Evolutionary conservation across 2,113 vertebrate genomes (phyloP).

Genomic region (Leptocoma aspasia): DNA sequence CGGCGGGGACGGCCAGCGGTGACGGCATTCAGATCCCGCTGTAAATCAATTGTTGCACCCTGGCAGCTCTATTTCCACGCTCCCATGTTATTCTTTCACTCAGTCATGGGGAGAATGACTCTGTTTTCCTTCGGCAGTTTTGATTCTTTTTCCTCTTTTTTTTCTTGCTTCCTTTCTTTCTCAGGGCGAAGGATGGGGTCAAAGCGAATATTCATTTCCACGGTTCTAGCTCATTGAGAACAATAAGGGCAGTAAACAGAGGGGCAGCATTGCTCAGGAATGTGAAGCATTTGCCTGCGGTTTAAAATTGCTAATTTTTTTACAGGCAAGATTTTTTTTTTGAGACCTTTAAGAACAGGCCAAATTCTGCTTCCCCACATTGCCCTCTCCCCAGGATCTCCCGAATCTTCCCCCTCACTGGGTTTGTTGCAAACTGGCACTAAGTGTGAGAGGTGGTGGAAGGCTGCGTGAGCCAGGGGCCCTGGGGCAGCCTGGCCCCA

Average conservation of each 20-base stretch:
- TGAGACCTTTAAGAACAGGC: neutral
- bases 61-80: constrained; percentile 30
- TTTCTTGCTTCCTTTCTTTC: constrained; percentile 9
- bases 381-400: neutral
- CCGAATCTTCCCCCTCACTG: neutral
- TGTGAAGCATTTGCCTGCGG: constrained; percentile 43
- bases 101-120: constrained; percentile 3
- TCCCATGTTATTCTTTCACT: constrained; percentile 25
- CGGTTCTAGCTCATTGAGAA: constrained; percentile 66
- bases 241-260: constrained; percentile 66
- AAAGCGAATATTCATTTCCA: constrained; percentile 47
- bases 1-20: neutral
- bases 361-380: neutral
- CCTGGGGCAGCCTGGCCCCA: accelerated
- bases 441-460: neutral
- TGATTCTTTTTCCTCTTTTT: neutral
- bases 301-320: constrained; percentile 63
- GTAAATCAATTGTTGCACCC: constrained; percentile 16
- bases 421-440: neutral
- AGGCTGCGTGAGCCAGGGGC: accelerated
- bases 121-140: constrained; percentile 28
- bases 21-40: neutral
- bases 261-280: constrained; percentile 64
- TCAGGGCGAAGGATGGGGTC: constrained; percentile 32
- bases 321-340: neutral